Evolutionary conservation across 2,113 vertebrate species (phyloP).

Genomic region (Chionis minor): DNA sequence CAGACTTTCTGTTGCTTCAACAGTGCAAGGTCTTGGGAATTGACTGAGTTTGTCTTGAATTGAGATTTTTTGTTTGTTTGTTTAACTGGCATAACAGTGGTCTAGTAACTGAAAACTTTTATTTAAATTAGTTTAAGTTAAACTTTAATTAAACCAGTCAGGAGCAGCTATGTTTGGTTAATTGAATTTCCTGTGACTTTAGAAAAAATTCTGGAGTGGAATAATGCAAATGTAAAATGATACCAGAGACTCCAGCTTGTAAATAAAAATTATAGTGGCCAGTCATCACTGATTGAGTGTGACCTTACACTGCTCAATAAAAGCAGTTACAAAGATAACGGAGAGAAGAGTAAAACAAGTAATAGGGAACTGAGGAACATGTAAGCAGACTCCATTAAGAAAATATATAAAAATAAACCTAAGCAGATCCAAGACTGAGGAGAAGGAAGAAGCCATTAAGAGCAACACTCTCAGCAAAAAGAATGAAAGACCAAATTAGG

Average conservation of each 20-base stretch:
- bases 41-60: background rate
- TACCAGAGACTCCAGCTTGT: background rate
- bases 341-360: background rate
- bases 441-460: background rate
- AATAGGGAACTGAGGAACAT: background rate
- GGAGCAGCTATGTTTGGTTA: background rate
- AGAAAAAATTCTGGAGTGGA: background rate
- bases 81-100: background rate
- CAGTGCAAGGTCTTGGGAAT: background rate
- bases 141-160: background rate
- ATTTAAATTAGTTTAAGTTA: slow-evolving; percentile 1
- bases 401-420: background rate
- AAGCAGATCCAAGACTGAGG: background rate
- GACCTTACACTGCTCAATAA: background rate
- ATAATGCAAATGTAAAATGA: background rate
- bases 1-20: background rate
- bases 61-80: background rate
- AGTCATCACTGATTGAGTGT: background rate
- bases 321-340: background rate
- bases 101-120: background rate
- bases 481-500: background rate
- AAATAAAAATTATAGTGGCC: background rate
- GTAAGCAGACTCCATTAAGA: background rate
- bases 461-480: background rate
- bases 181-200: background rate